These are phyloP conservation scores for Myiagra hebetior DNA, from an alignment of 2,113 vertebrate species.

Conservation along the genomic window DNA sequence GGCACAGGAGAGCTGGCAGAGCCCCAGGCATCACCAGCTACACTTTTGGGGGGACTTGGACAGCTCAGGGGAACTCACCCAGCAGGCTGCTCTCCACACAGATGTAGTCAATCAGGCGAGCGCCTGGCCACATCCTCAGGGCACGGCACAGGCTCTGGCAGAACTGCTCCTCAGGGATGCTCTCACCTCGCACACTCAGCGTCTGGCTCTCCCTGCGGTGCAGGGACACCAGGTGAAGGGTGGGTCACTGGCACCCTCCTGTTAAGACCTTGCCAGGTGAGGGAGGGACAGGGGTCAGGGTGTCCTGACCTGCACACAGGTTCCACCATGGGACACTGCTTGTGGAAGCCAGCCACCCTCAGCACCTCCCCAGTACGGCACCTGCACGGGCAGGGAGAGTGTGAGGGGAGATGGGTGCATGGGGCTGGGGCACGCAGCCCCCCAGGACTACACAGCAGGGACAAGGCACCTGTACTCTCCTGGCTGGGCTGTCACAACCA, in stretches of 20 bases:
- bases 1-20: not conserved
- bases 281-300: not conserved
- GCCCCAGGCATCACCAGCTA: fast-evolving
- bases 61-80: constrained; percentile 71
- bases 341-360: constrained; percentile 80
- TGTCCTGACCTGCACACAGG: constrained; percentile 80
- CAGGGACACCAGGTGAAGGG: too few species aligned
- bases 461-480: constrained; percentile 81
- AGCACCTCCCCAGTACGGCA: constrained; percentile 84
- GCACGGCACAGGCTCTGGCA: constrained; percentile 73
- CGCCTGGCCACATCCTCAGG: constrained; percentile 81
- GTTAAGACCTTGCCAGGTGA: not conserved
- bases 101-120: constrained; percentile 84
- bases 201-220: constrained; percentile 71
- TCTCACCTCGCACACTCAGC: constrained; percentile 86
- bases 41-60: fast-evolving
- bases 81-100: constrained; percentile 86
- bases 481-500: constrained; percentile 79
- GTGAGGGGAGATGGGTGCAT: fast-evolving
- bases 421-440: not conserved
- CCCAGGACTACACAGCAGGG: not conserved
- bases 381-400: constrained; percentile 35
- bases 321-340: constrained; percentile 84
- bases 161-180: constrained; percentile 79
- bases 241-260: not conserved